Evolutionary conservation across 2,797 vertebrate species (phyloP).

Genomic region (Melanotaenia pygmaea): DNA sequence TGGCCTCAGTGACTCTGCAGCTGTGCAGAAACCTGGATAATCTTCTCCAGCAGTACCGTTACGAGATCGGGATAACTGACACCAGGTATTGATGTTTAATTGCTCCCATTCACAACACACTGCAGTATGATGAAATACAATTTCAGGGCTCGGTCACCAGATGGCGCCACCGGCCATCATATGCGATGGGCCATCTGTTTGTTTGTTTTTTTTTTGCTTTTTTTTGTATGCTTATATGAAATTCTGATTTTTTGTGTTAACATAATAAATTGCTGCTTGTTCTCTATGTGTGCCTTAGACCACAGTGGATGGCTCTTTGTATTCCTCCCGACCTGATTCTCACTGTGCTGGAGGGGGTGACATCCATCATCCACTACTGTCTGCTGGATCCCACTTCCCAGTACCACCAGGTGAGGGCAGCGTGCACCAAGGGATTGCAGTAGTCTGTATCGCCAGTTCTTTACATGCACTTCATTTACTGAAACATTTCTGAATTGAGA

Average conservation of each 20-base stretch:
- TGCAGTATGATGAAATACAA: not conserved
- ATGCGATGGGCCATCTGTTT: not conserved
- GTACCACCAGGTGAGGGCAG: constrained; percentile 93
- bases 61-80: constrained; percentile 91
- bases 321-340: constrained; percentile 97
- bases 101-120: not conserved
- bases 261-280: not conserved
- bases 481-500: not conserved
- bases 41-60: constrained; percentile 96
- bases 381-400: constrained; percentile 95
- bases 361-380: constrained; percentile 98
- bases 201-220: not conserved
- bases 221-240: too few species aligned
- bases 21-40: constrained; percentile 98
- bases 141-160: constrained; percentile 51
- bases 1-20: constrained; percentile 96
- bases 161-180: constrained; percentile 51
- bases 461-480: not conserved
- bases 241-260: not conserved
- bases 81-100: constrained; percentile 83
- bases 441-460: not conserved
- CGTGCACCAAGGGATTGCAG: constrained; percentile 1
- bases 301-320: constrained; percentile 95
- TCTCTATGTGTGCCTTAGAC: constrained; percentile 75
- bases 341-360: constrained; percentile 95